Evolutionary conservation across 2,113 vertebrate genomes (phyloP), one percentile per base, ranked within the genome.

Genomic region (Labeo catla): DNA sequence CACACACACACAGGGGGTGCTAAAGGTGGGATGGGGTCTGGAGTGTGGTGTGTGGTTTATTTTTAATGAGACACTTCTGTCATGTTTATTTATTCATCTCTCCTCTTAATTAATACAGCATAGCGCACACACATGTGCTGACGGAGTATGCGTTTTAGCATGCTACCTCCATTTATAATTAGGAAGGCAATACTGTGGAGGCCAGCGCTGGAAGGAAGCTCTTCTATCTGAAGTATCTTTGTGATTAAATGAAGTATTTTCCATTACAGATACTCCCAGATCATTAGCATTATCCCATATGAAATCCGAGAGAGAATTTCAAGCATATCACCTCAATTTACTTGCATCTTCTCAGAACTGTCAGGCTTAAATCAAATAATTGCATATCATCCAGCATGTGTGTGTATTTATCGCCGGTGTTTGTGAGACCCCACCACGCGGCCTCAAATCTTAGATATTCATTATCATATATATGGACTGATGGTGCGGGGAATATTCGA

Each of bases 401-500:
- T 86, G 83, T 16, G 82, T 57, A 74, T 74, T 63, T 63, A 34
- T 45, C 2, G 15, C n/a, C 59, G 28, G n/a, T 74, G 77, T 84
- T 52, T 73, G 50, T 49, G 70, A n/a, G 50, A 39, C 65, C 85
- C 52, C 65, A 9, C n/a, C 70, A 65, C 28, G 80, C 54, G 5
- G 52, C 83, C 66, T 84, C 39, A 49, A 52, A 88, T 86, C 88
- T 90, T 87, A 86, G 83, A 66, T 87, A 84, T 83, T 84, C 61
- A 83, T 89, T 89, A 90, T 54, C 83, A 91, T 87, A 84, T 82
- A 82, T 77, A 85, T 84, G 36, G 61, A 66, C 54, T 36, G 47
- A 59, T 49, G 12, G 76, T 54, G 21, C 47, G 6, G 15, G 76
- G 77, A 65, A 76, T 85, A 84, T 86, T 86, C 23, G 6, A 16